Conservation (phyloP, 2,113 vertebrate genomes). For the Gallinago jamesoni region DNA sequence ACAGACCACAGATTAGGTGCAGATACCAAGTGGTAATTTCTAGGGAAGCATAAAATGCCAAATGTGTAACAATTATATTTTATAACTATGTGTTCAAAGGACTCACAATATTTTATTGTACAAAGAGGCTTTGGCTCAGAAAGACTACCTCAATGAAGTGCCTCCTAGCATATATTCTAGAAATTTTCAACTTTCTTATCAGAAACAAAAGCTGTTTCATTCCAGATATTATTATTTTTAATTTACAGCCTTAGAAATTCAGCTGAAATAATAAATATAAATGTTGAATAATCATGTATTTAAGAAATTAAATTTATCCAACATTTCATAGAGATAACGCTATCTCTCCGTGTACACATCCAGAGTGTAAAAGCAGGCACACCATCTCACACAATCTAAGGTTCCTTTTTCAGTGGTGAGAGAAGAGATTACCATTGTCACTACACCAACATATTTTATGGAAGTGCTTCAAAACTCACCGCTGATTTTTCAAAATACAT, state of each 20-base stretch:
- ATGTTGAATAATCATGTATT: neutral
- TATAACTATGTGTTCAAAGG: conserved; percentile 66
- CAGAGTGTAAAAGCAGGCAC: neutral
- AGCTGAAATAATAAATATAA: neutral
- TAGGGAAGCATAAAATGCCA: conserved; percentile 73
- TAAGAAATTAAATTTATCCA: neutral
- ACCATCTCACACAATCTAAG: neutral
- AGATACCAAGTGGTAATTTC: conserved; percentile 74
- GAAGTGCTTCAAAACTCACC: neutral
- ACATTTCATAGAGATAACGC: neutral
- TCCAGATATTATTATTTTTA: neutral
- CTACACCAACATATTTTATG: neutral
- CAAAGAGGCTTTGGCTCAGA: conserved; percentile 23
- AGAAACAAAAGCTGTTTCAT: neutral
- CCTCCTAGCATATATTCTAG: neutral
- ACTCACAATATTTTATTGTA: conserved; percentile 59
- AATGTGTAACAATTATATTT: conserved; percentile 74
- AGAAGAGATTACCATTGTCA: neutral
- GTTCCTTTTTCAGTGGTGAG: neutral
- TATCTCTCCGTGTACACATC: neutral
- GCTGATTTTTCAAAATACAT: neutral
- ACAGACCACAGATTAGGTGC: conserved; percentile 55
- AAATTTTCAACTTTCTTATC: neutral
- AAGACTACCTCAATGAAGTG: conserved; percentile 7
- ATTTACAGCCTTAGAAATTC: neutral